Conservation (phyloP, 2,113 vertebrate genomes). For the Stigmatopora argus region DNA sequence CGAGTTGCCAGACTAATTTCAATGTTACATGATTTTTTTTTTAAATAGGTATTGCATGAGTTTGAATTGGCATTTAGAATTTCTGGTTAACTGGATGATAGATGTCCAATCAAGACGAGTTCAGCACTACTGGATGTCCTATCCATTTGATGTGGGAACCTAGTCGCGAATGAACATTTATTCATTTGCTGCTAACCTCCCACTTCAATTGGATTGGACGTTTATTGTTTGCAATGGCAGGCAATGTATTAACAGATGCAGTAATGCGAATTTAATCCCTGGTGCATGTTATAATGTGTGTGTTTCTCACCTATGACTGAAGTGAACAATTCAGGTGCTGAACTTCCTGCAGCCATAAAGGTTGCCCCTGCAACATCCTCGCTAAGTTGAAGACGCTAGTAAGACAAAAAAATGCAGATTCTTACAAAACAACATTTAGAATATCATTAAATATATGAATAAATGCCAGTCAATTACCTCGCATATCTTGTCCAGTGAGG, state of each 20-base stretch:
- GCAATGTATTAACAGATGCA: neutral
- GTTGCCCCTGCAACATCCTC: conserved; percentile 97
- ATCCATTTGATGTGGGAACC: too few species aligned
- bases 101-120: too few species aligned
- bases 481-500: conserved; percentile 92
- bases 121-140: too few species aligned
- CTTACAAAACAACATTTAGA: neutral
- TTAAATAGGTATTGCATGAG: neutral
- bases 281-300: neutral
- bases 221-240: too few species aligned
- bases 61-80: neutral
- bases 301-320: conserved; percentile 88
- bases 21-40: neutral
- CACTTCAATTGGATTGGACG: too few species aligned
- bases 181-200: too few species aligned
- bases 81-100: too few species aligned
- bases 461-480: conserved; percentile 73
- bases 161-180: too few species aligned
- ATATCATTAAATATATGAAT: neutral
- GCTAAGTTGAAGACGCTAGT: conserved; percentile 87
- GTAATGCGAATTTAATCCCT: neutral
- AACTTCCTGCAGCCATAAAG: conserved; percentile 97
- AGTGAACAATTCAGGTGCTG: conserved; percentile 94
- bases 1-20: neutral
- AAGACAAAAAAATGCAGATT: neutral